Evolutionary conservation across 2,888 invertebrate genomes (phyloP), one percentile per base, ranked within the genome.

Genomic region (Poecilobothrus nobilitatus): DNA sequence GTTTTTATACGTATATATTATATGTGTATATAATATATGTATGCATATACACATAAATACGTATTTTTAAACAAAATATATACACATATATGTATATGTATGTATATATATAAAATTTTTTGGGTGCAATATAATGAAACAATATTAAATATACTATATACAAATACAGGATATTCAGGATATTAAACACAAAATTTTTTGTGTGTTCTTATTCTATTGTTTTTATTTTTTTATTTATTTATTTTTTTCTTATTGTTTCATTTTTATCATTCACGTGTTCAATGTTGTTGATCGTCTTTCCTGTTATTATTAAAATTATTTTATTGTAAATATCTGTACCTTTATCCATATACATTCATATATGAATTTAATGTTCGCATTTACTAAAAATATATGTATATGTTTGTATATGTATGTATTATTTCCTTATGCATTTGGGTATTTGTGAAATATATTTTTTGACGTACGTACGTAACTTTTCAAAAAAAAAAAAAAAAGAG

Each of bases 271-370:
- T 53, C 53, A 53, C 53, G 53, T 53, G 53, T 15, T 53, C 18
- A 53, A 12, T 53, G n/a, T 53, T 53, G 53, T 53, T 53, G 53
- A 53, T 53, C 53, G 53, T 53, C 53, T 53, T 53, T 53, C 53
- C 53, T 53, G 53, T n/a, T 53, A 53, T 53, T 37, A 37, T 53
- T 53, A 53, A 12, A 41, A 53, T 53, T 53, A 15, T 53, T 37
- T 37, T 1, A 18, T 12, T 53, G 53, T 53, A 18, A 4, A 6
- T 15, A 3, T 5, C 4, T 12, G 15, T 53, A 53, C 15, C 18
- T 53, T 53, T 53, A 18, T 53, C 2, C 9, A 15, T 12, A n/a
- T 53, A 18, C 18, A n/a, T 53, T 2, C 18, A 2, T 53, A 53
- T 18, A 53, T 53, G n/a, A 15, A 37, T 34, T 34, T 34, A 8